A percentile compares a stretch with the other conserved stretches of the same genome.
phyloP scores from a whole-genome alignment of 2,797 vertebrate genomes.

The Cyclura pinguis region DNA sequence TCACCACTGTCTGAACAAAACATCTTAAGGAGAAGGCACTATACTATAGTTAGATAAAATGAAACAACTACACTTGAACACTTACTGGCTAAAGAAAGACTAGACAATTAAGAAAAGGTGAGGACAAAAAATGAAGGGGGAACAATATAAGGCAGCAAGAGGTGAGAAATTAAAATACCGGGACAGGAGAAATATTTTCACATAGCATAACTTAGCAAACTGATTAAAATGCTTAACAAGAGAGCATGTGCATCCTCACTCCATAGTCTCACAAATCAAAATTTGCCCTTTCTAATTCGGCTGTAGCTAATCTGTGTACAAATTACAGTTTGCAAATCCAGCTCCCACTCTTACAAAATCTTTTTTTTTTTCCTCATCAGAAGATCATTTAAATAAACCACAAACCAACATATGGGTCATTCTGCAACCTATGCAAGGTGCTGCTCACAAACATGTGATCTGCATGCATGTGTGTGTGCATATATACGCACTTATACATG shows the following conservation, averaged over 20 bases:
- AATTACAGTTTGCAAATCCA: not conserved
- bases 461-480: not conserved
- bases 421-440: slow-evolving; percentile 53
- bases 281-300: not conserved
- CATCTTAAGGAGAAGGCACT: not conserved
- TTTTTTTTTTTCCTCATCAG: not conserved
- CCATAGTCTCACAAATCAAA: not conserved
- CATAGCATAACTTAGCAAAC: not conserved
- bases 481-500: not conserved
- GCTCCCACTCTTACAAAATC: not conserved
- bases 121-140: too few relatives aligned
- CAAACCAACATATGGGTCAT: slow-evolving; percentile 22
- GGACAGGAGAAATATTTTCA: not conserved
- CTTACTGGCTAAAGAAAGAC: not conserved
- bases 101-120: not conserved
- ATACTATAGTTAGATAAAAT: not conserved
- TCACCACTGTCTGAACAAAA: not conserved
- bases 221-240: not conserved
- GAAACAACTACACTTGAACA: too few relatives aligned
- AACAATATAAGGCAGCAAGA: not conserved
- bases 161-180: not conserved
- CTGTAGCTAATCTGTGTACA: not conserved
- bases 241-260: not conserved
- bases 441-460: slow-evolving; percentile 63
- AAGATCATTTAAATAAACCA: not conserved